Conservation (phyloP, 1,140 invertebrate genomes). For the Calosoma granatense region DNA sequence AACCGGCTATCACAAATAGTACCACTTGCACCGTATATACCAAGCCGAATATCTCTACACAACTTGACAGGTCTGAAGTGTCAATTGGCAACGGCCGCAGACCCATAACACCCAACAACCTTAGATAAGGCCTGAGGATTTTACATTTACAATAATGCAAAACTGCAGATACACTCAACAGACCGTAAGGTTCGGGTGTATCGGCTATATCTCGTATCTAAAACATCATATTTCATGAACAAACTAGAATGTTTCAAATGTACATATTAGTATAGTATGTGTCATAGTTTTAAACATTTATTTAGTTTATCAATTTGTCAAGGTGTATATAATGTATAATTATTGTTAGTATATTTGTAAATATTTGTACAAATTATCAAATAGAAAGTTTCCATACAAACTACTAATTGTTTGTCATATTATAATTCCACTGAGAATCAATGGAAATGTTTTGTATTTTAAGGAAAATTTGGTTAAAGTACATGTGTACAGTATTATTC, state of each 20-base stretch:
- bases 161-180: slow-evolving; percentile 58
- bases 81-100: slow-evolving; percentile 57
- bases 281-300: no score
- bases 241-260: background rate
- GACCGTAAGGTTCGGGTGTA: slow-evolving; percentile 50
- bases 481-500: no score
- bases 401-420: no score
- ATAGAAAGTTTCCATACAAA: no score
- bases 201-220: slow-evolving; percentile 56
- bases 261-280: slow-evolving; percentile 2
- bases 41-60: slow-evolving; percentile 47
- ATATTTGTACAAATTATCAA: no score
- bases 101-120: slow-evolving; percentile 60
- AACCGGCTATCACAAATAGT: slow-evolving; percentile 54
- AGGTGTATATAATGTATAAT: no score
- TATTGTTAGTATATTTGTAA: no score
- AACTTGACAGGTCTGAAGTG: slow-evolving; percentile 43
- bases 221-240: slow-evolving; percentile 18
- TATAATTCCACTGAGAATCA: no score
- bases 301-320: no score
- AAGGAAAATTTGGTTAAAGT: no score
- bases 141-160: slow-evolving; percentile 68
- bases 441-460: no score
- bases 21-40: slow-evolving; percentile 57
- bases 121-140: slow-evolving; percentile 64